Percentiles rank a stretch among this genome's conserved stretches.
Conservation (phyloP, 37 sponge, comb jelly and placozoan genomes). For the Aphrocallistes beatrix region DNA sequence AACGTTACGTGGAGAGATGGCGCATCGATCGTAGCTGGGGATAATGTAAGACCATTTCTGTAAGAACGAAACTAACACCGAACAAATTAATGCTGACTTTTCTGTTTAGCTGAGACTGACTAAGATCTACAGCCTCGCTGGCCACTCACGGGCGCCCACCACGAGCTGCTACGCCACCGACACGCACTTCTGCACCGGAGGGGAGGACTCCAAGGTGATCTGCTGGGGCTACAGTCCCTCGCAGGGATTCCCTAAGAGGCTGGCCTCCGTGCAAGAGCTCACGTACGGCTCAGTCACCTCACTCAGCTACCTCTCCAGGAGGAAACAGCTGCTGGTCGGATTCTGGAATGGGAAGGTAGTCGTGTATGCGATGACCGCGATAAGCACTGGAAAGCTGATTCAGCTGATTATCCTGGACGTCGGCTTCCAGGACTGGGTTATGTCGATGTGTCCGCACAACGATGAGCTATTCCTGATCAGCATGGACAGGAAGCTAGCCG, state of each 20-base stretch:
- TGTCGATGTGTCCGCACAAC: not conserved
- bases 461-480: not conserved
- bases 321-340: constrained; percentile 1
- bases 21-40: not conserved
- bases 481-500: constrained; percentile 11
- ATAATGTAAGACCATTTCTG: not conserved
- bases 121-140: not conserved
- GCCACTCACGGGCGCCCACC: not conserved
- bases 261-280: not conserved
- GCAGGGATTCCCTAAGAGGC: not conserved
- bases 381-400: not conserved
- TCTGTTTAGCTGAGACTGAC: not conserved
- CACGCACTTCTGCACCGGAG: not conserved
- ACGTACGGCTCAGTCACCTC: not conserved
- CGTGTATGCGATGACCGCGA: not conserved
- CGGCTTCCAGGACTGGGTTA: not conserved
- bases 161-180: not conserved
- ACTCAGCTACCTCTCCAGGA: not conserved
- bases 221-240: not conserved
- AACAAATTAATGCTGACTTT: not conserved
- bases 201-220: constrained; percentile 8
- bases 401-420: not conserved
- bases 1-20: not conserved
- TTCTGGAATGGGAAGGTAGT: not conserved
- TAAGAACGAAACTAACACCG: not conserved